phyloP scores from a whole-genome alignment of 2,888 invertebrate species.

The Cheilosia scutellata region DNA sequence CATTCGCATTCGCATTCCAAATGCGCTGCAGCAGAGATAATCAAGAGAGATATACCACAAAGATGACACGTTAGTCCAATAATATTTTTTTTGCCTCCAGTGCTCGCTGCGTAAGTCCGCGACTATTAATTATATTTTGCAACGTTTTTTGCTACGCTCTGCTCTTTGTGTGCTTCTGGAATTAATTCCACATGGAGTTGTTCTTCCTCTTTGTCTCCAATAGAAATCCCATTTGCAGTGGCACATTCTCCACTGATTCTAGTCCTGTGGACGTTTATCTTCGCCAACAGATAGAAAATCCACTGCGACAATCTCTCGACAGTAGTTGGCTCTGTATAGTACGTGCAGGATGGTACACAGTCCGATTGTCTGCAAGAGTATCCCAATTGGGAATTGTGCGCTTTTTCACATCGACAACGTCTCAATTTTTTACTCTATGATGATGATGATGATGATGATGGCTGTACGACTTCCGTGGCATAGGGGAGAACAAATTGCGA shows the following conservation, averaged over 20 bases:
- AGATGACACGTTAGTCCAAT: conserved; percentile 73
- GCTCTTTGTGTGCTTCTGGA: conserved; percentile 58
- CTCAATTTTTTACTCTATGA: conserved; percentile 59
- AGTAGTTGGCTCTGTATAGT: conserved; percentile 7
- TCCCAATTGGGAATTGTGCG: conserved; percentile 62
- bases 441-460: conserved; percentile 27
- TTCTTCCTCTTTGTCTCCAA: conserved; percentile 41
- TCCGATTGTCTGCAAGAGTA: conserved; percentile 52
- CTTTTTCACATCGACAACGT: conserved; percentile 52
- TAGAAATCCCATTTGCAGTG: conserved; percentile 57
- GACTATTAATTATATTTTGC: conserved; percentile 70
- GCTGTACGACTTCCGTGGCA: conserved; percentile 63
- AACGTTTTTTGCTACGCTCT: conserved; percentile 28
- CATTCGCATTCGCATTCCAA: conserved; percentile 28
- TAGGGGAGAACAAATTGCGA: conserved; percentile 67
- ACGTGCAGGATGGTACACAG: conserved; percentile 61
- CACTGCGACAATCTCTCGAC: neutral
- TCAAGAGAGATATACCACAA: conserved; percentile 74
- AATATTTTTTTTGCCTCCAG: conserved; percentile 57
- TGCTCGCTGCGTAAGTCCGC: conserved; percentile 11
- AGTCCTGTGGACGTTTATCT: conserved; percentile 9
- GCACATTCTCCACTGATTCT: conserved; percentile 19
- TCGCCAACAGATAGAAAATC: neutral
- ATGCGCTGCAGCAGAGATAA: conserved; percentile 52
- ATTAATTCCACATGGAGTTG: conserved; percentile 64